Evolutionary conservation across 2,888 invertebrate genomes (phyloP).

Genomic region (Epistrophe grossulariae): DNA sequence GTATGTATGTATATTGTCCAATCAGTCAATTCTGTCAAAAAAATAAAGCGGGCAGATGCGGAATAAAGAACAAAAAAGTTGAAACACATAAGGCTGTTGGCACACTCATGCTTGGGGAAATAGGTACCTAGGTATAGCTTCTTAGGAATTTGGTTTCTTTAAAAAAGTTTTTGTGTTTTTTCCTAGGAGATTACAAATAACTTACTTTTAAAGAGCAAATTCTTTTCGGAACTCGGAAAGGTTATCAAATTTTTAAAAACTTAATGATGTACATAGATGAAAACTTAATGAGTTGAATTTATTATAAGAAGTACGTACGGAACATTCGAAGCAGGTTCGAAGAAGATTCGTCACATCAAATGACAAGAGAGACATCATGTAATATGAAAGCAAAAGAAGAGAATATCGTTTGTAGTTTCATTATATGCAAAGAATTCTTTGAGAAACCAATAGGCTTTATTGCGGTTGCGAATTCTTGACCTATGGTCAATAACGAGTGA

Average conservation of each 20-base stretch:
- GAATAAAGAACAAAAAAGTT: neutral
- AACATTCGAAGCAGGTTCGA: too few relatives aligned
- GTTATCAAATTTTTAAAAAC: too few relatives aligned
- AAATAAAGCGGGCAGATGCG: neutral
- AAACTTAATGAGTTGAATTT: too few relatives aligned
- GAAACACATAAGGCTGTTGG: neutral
- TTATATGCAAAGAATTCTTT: neutral
- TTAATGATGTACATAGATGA: too few relatives aligned
- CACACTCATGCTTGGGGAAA: neutral
- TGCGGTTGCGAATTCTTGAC: neutral
- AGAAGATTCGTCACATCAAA: too few relatives aligned
- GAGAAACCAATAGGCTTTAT: neutral
- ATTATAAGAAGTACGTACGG: too few relatives aligned
- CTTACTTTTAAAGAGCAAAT: neutral
- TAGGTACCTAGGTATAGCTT: neutral
- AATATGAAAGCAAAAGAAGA: neutral
- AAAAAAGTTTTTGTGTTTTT: neutral
- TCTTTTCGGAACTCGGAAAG: neutral
- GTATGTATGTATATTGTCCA: neutral
- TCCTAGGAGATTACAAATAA: neutral
- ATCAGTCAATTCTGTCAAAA: conserved; percentile 43
- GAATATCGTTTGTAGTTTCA: neutral
- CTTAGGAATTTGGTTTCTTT: neutral
- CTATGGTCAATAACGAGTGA: neutral
- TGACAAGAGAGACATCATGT: neutral